These are phyloP conservation scores for Drosophila kohkoa DNA, from an alignment of 1,140 invertebrate genomes.

Conservation along the genomic window DNA sequence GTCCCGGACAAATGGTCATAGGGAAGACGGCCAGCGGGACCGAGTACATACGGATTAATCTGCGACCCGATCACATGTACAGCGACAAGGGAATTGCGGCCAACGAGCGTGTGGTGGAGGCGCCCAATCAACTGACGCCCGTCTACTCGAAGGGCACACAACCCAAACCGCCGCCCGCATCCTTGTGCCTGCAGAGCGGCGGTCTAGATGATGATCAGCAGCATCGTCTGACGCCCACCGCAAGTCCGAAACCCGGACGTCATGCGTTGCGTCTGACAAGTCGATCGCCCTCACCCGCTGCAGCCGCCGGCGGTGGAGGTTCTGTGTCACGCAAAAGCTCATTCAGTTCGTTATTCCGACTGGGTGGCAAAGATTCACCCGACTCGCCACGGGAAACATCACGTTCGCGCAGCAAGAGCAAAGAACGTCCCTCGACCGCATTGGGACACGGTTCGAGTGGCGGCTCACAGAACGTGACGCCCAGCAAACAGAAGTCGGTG, in stretches of 20 bases:
- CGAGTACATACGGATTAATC: conserved; percentile 88
- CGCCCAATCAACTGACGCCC: conserved; percentile 76
- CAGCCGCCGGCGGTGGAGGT: conserved; percentile 67
- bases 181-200: conserved; percentile 84
- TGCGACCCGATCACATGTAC: conserved; percentile 89
- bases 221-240: conserved; percentile 82
- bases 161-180: conserved; percentile 85
- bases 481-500: conserved; percentile 88
- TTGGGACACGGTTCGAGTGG: conserved; percentile 23
- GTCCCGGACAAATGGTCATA: conserved; percentile 79
- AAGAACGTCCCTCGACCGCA: conserved; percentile 85
- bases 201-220: conserved; percentile 73
- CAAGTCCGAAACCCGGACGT: conserved; percentile 84
- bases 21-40: conserved; percentile 85
- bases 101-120: conserved; percentile 79
- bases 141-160: conserved; percentile 70
- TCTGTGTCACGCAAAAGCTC: conserved; percentile 91
- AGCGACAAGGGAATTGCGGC: conserved; percentile 85
- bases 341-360: conserved; percentile 91
- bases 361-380: conserved; percentile 80
- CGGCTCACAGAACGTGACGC: conserved; percentile 85
- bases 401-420: conserved; percentile 88
- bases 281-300: conserved; percentile 85
- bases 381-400: conserved; percentile 84
- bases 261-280: conserved; percentile 77